Evolutionary conservation across 2,797 vertebrate genomes (phyloP).

Genomic region (Octomys mimax): DNA sequence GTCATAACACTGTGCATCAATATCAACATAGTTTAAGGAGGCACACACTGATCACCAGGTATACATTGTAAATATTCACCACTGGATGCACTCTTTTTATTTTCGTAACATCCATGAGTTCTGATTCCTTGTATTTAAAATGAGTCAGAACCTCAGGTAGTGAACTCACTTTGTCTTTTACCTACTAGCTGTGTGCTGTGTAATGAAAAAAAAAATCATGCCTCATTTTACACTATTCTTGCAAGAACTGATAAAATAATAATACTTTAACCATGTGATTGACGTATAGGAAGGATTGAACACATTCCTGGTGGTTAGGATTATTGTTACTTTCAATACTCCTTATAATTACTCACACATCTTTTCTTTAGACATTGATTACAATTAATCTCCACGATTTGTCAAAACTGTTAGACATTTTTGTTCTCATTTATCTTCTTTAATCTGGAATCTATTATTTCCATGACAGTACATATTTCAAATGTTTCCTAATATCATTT

Average conservation of each 20-base stretch:
- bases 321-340: neutral
- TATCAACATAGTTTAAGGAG: neutral
- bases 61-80: neutral
- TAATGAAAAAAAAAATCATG: neutral
- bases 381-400: neutral
- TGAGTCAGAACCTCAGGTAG: neutral
- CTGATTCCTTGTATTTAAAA: neutral
- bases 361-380: neutral
- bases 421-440: neutral
- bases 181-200: neutral
- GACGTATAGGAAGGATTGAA: neutral
- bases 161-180: neutral
- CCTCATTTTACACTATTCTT: neutral
- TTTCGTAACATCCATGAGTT: neutral
- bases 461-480: neutral
- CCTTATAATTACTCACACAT: neutral
- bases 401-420: neutral
- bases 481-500: neutral
- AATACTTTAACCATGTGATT: neutral
- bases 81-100: neutral
- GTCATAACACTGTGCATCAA: neutral
- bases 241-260: neutral
- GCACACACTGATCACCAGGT: neutral
- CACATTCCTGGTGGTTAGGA: neutral
- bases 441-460: constrained; percentile 38